phyloP scores from a whole-genome alignment of 2,888 invertebrate genomes.

The Caenorhabditis parvicauda region DNA sequence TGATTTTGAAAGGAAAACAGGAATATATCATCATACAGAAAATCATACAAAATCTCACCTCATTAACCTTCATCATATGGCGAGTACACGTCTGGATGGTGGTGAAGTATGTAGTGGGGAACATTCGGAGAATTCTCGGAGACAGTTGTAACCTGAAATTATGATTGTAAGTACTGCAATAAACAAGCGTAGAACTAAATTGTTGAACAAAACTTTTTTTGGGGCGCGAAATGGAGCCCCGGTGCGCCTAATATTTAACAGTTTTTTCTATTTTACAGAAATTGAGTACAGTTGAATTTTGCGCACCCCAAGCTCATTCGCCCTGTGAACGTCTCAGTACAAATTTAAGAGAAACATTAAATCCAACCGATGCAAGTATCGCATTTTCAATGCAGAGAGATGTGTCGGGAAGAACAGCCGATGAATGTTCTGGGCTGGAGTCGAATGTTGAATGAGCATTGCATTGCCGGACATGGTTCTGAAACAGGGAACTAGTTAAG shows the following conservation, averaged over 20 bases:
- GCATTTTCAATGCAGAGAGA: slow-evolving; percentile 79
- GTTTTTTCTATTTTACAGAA: too few species aligned
- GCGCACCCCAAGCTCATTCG: too few species aligned
- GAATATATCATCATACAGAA: neutral
- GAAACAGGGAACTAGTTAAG: slow-evolving; percentile 1
- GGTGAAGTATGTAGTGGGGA: slow-evolving; percentile 15
- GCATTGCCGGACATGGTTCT: slow-evolving; percentile 28
- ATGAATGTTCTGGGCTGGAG: slow-evolving; percentile 89
- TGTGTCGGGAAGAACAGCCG: slow-evolving; percentile 93
- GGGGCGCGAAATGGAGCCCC: too few species aligned
- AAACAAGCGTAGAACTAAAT: too few species aligned
- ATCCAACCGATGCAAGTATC: slow-evolving; percentile 81
- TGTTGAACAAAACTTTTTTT: too few species aligned
- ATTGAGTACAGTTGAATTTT: too few species aligned
- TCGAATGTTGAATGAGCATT: slow-evolving; percentile 81
- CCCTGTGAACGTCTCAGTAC: neutral
- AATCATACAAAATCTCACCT: neutral
- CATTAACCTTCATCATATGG: slow-evolving; percentile 76
- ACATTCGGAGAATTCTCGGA: slow-evolving; percentile 11
- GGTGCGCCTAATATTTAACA: too few species aligned
- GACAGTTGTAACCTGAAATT: neutral
- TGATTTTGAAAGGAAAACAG: neutral
- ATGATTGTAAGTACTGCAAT: neutral
- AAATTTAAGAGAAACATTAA: slow-evolving; percentile 3
- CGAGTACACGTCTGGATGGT: slow-evolving; percentile 77